Percentiles rank a stretch among this genome's conserved stretches.
Evolutionary conservation across 1,140 invertebrate species (phyloP).

Genomic region (Anoplolepis gracilipes): DNA sequence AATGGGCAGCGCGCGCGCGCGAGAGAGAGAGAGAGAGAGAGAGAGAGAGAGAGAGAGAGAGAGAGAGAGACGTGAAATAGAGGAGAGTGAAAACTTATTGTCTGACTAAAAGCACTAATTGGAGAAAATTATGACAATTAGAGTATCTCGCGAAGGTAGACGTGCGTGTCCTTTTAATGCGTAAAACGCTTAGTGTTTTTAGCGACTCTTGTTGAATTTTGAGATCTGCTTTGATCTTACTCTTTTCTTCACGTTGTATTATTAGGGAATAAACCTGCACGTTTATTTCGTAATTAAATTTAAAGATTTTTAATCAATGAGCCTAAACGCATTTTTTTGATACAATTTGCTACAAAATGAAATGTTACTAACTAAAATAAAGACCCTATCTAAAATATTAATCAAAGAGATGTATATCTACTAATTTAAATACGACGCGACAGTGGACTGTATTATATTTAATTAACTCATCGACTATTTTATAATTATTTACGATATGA

Average conservation of each 20-base stretch:
- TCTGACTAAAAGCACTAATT: slow-evolving; percentile 17
- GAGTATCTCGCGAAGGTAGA: slow-evolving; percentile 11
- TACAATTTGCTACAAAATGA: neutral
- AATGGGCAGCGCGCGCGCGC: slow-evolving; percentile 21
- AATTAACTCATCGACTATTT: slow-evolving; percentile 32
- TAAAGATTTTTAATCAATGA: neutral
- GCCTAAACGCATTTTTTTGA: neutral
- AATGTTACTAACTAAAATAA: no score
- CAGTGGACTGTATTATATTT: neutral
- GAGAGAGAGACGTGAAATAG: neutral
- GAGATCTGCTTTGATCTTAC: neutral
- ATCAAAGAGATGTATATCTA: slow-evolving; percentile 30
- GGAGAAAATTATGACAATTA: slow-evolving; percentile 42
- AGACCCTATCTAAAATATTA: neutral
- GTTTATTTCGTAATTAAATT: neutral
- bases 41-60: no score
- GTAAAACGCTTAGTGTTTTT: neutral
- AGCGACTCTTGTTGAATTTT: neutral
- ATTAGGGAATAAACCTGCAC: neutral
- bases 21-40: no score
- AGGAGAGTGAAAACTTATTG: neutral
- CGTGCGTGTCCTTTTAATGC: slow-evolving; percentile 13
- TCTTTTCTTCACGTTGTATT: neutral
- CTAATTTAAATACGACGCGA: neutral
- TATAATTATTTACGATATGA: slow-evolving; percentile 5